Base-by-base conservation (phyloP, 2,888 invertebrate species). In the Ganaspis brasiliensis region DNA sequence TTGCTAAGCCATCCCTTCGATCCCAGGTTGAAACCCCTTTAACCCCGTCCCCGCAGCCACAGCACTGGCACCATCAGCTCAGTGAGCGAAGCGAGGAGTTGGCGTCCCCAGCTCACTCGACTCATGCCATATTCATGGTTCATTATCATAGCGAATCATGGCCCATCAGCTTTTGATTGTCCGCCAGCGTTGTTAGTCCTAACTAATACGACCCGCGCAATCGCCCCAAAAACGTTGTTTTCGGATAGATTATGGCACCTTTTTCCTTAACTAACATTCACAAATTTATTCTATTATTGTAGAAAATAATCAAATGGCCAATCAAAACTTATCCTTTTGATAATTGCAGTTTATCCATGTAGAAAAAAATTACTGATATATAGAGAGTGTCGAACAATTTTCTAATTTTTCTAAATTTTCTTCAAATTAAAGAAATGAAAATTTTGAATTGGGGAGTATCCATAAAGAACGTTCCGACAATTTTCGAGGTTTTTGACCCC, bases 111-210 rank as follows among this genome's bases (percentile, higher is more conserved):
- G 87, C 88, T 87, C 89, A 84, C 90, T 89, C 85, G 86, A 81
- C 89, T 91, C 91, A 91, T 91, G 87, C 83, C 79, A 83, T 89
- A 91, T 91, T 91, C 90, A 91, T 91, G 90, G 88, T 91, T 91
- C 91, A 91, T 91, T 91, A 91, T 91, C 91, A 91, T 91, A 91
- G 91, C 91, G 91, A 91, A 91, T 91, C 91, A 91, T 91, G 90
- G 89, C 88, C 91, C 91, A 91, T 91, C 91, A 90, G 91, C 91
- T 91, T 91, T 91, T 91, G 91, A 91, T 91, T 91, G 91, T 91
- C 88, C 89, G 89, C 87, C 87, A 87, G 88, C 88, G 90, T 90
- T 91, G 90, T 91, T 91, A 91, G 91, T 90, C 90, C 89, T 88
- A 88, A 90, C 90, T 90, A 90, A 90, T 90, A 89, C 88, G 89